A percentile compares a stretch with the other conserved stretches of the same genome.
Conservation (phyloP, 2,113 vertebrate species). For the Acanthochromis polyacanthus region DNA sequence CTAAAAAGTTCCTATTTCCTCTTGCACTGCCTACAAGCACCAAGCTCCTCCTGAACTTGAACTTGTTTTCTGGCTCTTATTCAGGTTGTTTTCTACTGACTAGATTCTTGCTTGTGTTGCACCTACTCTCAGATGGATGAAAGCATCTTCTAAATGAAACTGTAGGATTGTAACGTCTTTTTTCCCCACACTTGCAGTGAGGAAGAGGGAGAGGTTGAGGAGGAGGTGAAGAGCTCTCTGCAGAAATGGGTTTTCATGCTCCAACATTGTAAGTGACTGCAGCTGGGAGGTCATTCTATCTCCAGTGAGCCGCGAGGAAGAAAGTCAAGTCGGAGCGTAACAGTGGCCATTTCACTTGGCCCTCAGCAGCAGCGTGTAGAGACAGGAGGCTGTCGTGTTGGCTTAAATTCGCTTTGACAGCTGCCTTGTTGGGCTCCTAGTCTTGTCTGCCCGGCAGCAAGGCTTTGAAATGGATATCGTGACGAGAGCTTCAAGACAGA, state of each 20-base stretch:
- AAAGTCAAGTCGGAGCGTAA: constrained; percentile 27
- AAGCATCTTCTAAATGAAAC: no score
- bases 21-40: no score
- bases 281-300: constrained; percentile 20
- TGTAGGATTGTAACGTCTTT: neutral
- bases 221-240: constrained; percentile 15
- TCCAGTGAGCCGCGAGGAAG: constrained; percentile 22
- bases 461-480: constrained; percentile 8
- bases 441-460: neutral
- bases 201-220: neutral
- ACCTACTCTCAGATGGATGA: no score
- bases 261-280: constrained; percentile 21
- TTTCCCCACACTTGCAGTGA: neutral
- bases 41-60: no score
- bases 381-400: neutral
- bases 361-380: neutral
- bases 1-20: no score
- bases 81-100: no score
- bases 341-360: constrained; percentile 5
- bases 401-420: constrained; percentile 27
- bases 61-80: no score
- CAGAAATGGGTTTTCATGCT: constrained; percentile 47
- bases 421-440: neutral
- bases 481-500: constrained; percentile 1
- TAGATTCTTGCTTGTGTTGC: no score